Base-by-base conservation (phyloP, 2,888 invertebrate genomes). In the Diarsia brunnea region DNA sequence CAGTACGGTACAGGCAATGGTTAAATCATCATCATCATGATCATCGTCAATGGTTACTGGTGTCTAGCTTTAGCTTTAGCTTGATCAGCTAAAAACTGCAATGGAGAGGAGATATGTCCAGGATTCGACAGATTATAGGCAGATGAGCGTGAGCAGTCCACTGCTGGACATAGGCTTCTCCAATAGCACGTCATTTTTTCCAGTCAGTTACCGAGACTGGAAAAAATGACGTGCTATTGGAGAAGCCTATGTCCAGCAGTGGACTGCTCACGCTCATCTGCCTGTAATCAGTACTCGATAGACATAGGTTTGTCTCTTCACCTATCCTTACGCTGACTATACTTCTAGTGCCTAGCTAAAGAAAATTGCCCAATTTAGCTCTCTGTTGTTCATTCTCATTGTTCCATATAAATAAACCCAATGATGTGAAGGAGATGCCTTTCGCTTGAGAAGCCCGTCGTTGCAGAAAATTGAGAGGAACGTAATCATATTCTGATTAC, bases 401-500 rank as follows among this genome's bases (percentile, higher is more conserved):
- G 63, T 12, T 11, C 0, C 14, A 68, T 10, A 67, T 38, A 67
- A 78, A 78, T 84, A 78, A 75, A 75, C 53, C 38, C 77, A 76
- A 79, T 84, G 72, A 80, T 78, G 77, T 55, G 69, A 38, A 71
- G 12, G 64, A 75, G 27, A 53, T 47, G 68, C 14, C 24, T 73
- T 55, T 69, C 74, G 45, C 69, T 72, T 72, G 58, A 66, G 47
- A 65, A 73, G 31, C 71, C 45, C 70, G 60, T 45, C 69, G 63
- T 53, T 68, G 43, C 58, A 82, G 84, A 86, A 84, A 86, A 88
- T 85, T 85, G 68, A 24, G 65, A 75, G 8, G 19, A 74, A 61
- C 16, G 58, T 83, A 71, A 75, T 84, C 72, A 78, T 67, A 69
- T 75, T 74, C 74, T 55, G 67, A 73, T 78, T 61, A 81, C n/a